These are phyloP conservation scores for Pelobates fuscus DNA, from an alignment of 2,113 vertebrate genomes.

Conservation along the genomic window DNA sequence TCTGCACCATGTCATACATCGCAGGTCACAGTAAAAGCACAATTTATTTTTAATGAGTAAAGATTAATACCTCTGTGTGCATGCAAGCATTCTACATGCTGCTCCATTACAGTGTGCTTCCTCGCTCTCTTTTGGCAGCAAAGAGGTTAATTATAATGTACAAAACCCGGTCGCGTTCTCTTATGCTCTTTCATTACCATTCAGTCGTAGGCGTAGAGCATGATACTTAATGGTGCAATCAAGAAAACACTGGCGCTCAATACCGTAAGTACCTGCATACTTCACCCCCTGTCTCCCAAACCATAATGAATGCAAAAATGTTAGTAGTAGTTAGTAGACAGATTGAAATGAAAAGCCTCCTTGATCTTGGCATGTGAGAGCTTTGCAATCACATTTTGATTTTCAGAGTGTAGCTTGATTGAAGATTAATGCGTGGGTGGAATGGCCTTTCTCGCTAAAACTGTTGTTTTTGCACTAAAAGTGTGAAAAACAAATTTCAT, in stretches of 20 bases:
- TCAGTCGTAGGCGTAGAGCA: conserved; percentile 18
- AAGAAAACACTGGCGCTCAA: conserved; percentile 55
- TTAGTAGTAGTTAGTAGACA: conserved; percentile 54
- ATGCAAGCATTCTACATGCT: too few relatives aligned
- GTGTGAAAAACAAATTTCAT: conserved; percentile 74
- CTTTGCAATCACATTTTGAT: conserved; percentile 70
- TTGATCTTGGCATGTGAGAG: conserved; percentile 61
- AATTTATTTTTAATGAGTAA: too few relatives aligned
- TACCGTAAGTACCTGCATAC: conserved; percentile 51
- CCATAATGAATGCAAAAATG: conserved; percentile 63
- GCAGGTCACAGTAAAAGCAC: too few relatives aligned
- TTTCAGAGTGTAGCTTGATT: conserved; percentile 67
- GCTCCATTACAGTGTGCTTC: too few relatives aligned
- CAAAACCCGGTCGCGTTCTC: conserved; percentile 24
- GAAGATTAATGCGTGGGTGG: conserved; percentile 62
- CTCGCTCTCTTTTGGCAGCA: background rate
- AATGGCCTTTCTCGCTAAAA: conserved; percentile 64
- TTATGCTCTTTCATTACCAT: conserved; percentile 23
- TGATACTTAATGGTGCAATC: conserved; percentile 49
- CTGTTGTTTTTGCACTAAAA: conserved; percentile 64
- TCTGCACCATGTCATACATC: too few relatives aligned
- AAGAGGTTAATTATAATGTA: conserved; percentile 32
- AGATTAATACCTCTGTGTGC: too few relatives aligned
- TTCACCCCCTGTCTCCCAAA: conserved; percentile 58
- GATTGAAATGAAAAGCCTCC: conserved; percentile 59